Base-by-base conservation (phyloP, 2,888 invertebrate species). In the Drosophila rubida region DNA sequence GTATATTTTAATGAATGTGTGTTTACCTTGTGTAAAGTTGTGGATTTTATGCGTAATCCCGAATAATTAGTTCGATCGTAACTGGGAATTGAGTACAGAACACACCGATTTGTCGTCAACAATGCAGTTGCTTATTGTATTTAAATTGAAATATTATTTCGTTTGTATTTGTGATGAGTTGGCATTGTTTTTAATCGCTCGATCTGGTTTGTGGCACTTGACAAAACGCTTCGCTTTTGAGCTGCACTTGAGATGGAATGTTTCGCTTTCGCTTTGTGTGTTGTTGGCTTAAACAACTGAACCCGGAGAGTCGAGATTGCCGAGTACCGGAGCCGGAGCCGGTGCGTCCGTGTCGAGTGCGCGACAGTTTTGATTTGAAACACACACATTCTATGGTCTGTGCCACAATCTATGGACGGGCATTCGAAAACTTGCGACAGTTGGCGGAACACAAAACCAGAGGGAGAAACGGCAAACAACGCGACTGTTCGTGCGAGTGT, bases 401-500 rank as follows among this genome's bases (percentile, higher is more conserved):
- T 68, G 74, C 62, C 62, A 67, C 73, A 72, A 66, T 73, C 76
- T 60, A 71, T 75, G 27, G 69, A 61, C 57, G 61, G 41, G 62
- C 69, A 87, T 86, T 84, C 77, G 85, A 85, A 87, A 83, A 88
- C 85, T 87, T 85, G 88, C 88, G 84, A 88, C 88, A 83, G 73
- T 80, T 78, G 79, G 67, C 75, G 65, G 77, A 78, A 77, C 73
- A 75, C 45, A 50, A 58, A 64, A 50, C 58, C 53, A 45, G n/a
- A 53, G 50, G 62, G 37, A 9, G 83, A 86, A 87, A 79, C 72
- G 72, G 78, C 80, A 87, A 87, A 77, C 86, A 82, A 87, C 83
- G 77, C 64, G 65, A 25, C 9, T 22, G 46, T 45, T 11, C 32
- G 19, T 61, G 44, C 48, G 27, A 23, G 22, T 27, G 55, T 53